A percentile compares a stretch with the other conserved stretches of the same genome.
Evolutionary conservation across 2,888 invertebrate genomes (phyloP).

Genomic region (Pherbina coryleti): DNA sequence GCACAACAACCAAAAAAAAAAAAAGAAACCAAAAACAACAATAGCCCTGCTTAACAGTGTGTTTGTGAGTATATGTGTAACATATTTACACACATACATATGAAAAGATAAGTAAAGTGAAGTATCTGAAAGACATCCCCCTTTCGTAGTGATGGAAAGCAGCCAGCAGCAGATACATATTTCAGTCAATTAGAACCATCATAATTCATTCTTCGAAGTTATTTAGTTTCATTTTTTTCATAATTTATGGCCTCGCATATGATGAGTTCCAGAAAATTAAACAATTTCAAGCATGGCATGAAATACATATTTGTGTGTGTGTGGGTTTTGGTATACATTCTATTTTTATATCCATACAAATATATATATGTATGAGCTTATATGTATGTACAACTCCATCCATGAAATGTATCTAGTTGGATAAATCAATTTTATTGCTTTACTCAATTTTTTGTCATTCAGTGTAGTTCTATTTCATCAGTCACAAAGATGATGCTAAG

Average conservation of each 20-base stretch:
- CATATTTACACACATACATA: slow-evolving; percentile 23
- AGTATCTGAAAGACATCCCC: slow-evolving; percentile 56
- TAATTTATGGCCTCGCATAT: slow-evolving; percentile 65
- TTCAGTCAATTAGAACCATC: slow-evolving; percentile 69
- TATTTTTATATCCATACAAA: background rate
- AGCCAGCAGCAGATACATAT: slow-evolving; percentile 61
- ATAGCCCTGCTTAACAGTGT: background rate
- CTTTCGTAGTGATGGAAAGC: slow-evolving; percentile 59
- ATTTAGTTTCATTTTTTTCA: slow-evolving; percentile 57
- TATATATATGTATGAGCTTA: background rate
- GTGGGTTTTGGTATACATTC: background rate
- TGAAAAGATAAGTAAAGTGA: slow-evolving; percentile 53
- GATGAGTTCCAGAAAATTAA: slow-evolving; percentile 67
- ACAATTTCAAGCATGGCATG: slow-evolving; percentile 53
- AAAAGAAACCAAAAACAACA: slow-evolving; percentile 34
- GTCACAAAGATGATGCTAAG: background rate
- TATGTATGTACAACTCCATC: slow-evolving; percentile 8
- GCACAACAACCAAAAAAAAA: slow-evolving; percentile 26
- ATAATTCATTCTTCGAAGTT: slow-evolving; percentile 67
- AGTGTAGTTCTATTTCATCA: slow-evolving; percentile 17
- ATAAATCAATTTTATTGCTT: slow-evolving; percentile 29
- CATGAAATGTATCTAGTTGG: background rate
- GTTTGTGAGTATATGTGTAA: slow-evolving; percentile 28
- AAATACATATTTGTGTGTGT: slow-evolving; percentile 14
- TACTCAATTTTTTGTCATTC: slow-evolving; percentile 17